Base-by-base conservation (phyloP, 2,888 invertebrate genomes). In the Ryuthela nishihirai region DNA sequence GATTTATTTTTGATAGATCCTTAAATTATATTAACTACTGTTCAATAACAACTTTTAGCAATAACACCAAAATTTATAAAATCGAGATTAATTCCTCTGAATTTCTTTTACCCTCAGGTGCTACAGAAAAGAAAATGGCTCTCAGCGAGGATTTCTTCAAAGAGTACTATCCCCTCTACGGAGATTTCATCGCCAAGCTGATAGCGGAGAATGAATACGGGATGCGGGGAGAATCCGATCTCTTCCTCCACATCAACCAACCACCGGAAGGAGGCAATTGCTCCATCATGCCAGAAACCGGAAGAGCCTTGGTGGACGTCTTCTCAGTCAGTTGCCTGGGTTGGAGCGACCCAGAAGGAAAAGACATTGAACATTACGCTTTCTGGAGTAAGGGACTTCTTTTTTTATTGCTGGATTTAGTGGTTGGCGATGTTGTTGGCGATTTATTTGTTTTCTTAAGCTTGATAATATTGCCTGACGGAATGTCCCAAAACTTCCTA, bases 331-430 rank as follows among this genome's bases (percentile, higher is more conserved):
- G 42, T 12, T 69, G 68, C 34, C 43, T 46, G 4, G 62, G 62
- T 25, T 69, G 69, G 69, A 36, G 42, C 4, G 69, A 69, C 62
- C 69, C 69, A 2, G 68, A 68, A 56, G 64, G 61, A 26, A 50
- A 53, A 38, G 67, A 66, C 2, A 65, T 67, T 21, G 67, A 67
- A 41, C 61, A 67, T 55, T 67, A 61, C 60, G 67, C 65, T 7
- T 67, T 64, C 47, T 67, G 67, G 67, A 64, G 64, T 53, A 60
- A 61, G 65, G 29, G 26, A n/a, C n/a, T n/a, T n/a, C n/a, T n/a
- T n/a, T n/a, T n/a, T n/a, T n/a, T n/a, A n/a, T n/a, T n/a, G n/a
- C n/a, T n/a, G n/a, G n/a, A n/a, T n/a, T n/a, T n/a, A n/a, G n/a
- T n/a, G n/a, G n/a, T n/a, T n/a, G n/a, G n/a, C n/a, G n/a, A n/a